These are phyloP conservation scores for Florisuga fusca DNA, from an alignment of 2,797 vertebrate genomes.

Conservation along the genomic window DNA sequence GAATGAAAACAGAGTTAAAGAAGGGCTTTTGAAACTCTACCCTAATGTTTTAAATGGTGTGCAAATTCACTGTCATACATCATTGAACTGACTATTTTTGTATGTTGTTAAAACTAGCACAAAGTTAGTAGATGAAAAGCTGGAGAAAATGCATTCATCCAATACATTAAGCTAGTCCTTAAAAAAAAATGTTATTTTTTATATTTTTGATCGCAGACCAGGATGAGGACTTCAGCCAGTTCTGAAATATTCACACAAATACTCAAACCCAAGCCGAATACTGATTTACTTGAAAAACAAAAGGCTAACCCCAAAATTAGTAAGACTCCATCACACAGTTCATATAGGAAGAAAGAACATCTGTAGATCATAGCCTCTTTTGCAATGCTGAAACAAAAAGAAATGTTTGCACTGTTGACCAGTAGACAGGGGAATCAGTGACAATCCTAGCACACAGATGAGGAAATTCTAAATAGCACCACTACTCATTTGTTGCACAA, in stretches of 20 bases:
- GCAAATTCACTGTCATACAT: fast-evolving
- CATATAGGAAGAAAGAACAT: neutral
- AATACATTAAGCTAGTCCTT: neutral
- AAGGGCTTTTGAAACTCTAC: neutral
- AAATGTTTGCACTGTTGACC: neutral
- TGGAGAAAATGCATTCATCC: neutral
- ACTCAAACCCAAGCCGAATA: neutral
- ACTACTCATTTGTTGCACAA: neutral
- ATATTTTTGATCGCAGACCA: neutral
- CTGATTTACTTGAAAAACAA: neutral
- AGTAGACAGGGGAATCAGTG: neutral
- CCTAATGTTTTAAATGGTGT: neutral
- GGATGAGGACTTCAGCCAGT: neutral
- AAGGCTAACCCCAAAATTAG: neutral
- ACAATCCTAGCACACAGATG: neutral
- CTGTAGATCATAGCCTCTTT: neutral
- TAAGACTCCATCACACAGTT: neutral
- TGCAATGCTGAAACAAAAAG: neutral
- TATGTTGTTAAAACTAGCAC: neutral
- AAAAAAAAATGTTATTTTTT: neutral
- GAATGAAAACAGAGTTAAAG: neutral
- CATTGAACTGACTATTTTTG: neutral
- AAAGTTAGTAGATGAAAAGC: neutral
- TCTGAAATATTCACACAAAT: neutral
- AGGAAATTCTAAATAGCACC: neutral